Evolutionary conservation across 2,113 vertebrate species (phyloP).

Genomic region (Nyctibius bracteatus): DNA sequence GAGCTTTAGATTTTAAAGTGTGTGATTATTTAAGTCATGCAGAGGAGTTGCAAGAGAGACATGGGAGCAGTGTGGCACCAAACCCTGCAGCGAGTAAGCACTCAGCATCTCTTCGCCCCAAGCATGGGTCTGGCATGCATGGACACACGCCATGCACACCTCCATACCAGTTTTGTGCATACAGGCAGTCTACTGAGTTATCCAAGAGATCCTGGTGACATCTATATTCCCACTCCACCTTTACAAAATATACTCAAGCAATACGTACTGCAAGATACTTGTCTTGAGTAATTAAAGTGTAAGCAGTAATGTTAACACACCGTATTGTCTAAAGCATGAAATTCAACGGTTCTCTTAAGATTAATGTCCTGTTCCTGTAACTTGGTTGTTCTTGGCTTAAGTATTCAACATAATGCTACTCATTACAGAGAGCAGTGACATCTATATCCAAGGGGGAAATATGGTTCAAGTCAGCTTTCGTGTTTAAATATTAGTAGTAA

Average conservation of each 20-base stretch:
- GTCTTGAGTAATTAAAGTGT: conserved; percentile 22
- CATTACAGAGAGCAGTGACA: conserved; percentile 65
- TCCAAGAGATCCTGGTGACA: neutral
- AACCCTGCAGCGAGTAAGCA: neutral
- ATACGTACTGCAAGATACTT: neutral
- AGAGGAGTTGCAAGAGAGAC: neutral
- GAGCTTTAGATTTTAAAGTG: neutral
- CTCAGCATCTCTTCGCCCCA: neutral
- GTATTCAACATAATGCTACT: conserved; percentile 54
- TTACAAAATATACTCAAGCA: neutral
- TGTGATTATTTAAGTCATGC: neutral
- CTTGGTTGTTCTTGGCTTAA: conserved; percentile 64
- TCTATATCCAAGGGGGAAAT: conserved; percentile 70
- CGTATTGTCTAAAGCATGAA: conserved; percentile 9
- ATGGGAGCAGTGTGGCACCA: fast-evolving
- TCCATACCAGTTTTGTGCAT: neutral
- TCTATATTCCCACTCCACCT: neutral
- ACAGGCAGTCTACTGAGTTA: neutral
- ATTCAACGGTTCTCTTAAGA: conserved; percentile 42
- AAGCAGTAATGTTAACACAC: neutral
- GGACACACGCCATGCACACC: fast-evolving
- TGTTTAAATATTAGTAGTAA: conserved; percentile 71
- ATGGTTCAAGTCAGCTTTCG: conserved; percentile 59
- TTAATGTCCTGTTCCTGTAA: conserved; percentile 47
- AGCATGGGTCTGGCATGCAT: fast-evolving